Evolutionary conservation across 2,113 vertebrate genomes (phyloP).

Genomic region (Panthera uncia): DNA sequence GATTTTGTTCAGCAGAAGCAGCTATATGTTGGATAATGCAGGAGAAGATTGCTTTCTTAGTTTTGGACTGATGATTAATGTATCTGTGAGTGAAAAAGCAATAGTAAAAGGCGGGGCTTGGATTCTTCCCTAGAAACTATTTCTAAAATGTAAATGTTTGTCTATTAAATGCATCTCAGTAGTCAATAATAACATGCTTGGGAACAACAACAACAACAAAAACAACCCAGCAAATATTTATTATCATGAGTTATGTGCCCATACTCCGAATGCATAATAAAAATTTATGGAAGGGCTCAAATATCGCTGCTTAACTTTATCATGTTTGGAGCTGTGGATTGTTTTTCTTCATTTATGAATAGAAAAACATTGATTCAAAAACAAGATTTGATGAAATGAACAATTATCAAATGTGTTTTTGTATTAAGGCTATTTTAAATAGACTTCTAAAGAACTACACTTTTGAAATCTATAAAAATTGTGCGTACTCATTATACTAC

Average conservation of each 20-base stretch:
- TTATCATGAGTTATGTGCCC: neutral
- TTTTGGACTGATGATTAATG: conserved; percentile 59
- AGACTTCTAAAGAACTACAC: neutral
- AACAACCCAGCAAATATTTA: conserved; percentile 6
- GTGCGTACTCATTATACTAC: neutral
- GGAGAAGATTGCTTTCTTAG: conserved; percentile 49
- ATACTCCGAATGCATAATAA: neutral
- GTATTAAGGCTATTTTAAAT: neutral
- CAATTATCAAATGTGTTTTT: neutral
- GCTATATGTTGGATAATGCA: conserved; percentile 37
- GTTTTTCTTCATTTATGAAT: neutral
- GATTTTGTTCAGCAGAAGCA: conserved; percentile 28
- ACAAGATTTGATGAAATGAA: neutral
- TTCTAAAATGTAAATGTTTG: conserved; percentile 66
- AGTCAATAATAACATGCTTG: conserved; percentile 36
- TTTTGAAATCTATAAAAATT: neutral
- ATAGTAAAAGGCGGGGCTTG: conserved; percentile 43
- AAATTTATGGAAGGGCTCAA: neutral
- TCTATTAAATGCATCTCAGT: conserved; percentile 51
- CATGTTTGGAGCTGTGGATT: neutral
- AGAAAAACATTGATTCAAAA: neutral
- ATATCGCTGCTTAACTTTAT: neutral
- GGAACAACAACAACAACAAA: neutral
- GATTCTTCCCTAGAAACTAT: conserved; percentile 38
- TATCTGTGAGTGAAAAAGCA: conserved; percentile 50